These are phyloP conservation scores for Aptenodytes forsteri DNA, from an alignment of 2,113 vertebrate genomes.

Conservation along the genomic window DNA sequence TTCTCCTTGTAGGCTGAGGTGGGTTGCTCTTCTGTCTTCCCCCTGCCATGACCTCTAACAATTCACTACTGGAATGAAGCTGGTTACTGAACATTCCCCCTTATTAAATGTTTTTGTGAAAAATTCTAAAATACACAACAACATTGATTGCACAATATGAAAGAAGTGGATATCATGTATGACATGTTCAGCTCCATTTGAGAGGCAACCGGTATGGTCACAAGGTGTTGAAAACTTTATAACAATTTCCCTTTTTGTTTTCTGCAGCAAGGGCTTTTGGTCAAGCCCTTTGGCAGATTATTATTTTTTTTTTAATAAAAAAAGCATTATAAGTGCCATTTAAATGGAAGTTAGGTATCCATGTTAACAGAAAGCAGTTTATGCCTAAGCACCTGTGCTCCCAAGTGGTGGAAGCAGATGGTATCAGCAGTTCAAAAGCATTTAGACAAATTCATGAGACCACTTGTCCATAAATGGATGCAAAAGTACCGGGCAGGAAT, in stretches of 20 bases:
- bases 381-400: background rate
- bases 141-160: background rate
- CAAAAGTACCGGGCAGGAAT: background rate
- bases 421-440: background rate
- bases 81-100: background rate
- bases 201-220: background rate
- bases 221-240: background rate
- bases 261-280: background rate
- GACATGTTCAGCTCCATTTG: background rate
- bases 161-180: background rate
- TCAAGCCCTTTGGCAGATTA: background rate
- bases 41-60: background rate
- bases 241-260: background rate
- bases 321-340: background rate
- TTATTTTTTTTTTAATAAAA: background rate
- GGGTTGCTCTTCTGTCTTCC: background rate
- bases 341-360: background rate
- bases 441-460: background rate
- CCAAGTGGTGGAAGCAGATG: background rate
- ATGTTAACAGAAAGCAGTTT: background rate
- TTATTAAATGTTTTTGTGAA: background rate
- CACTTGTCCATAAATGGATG: background rate
- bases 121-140: background rate
- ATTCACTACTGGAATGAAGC: background rate
- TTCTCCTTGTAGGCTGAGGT: background rate